Conservation (phyloP, 2,113 vertebrate genomes). For the Psophia crepitans region DNA sequence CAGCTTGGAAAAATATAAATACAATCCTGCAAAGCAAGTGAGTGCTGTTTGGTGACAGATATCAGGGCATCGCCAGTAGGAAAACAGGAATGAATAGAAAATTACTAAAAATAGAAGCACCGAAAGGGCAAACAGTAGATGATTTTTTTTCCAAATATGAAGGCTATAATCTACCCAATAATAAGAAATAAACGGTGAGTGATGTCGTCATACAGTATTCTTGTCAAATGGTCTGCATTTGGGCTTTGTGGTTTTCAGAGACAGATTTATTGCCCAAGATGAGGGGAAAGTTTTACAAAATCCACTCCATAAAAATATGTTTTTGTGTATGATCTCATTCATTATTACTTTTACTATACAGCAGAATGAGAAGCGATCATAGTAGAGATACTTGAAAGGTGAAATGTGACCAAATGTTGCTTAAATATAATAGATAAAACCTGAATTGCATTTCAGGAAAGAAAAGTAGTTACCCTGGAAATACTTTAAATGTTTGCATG, state of each 20-base stretch:
- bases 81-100: slow-evolving; percentile 9
- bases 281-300: slow-evolving; percentile 64
- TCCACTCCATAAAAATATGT: slow-evolving; percentile 39
- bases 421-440: slow-evolving; percentile 72
- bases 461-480: slow-evolving; percentile 70
- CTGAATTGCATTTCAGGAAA: slow-evolving; percentile 70
- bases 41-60: slow-evolving; percentile 12
- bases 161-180: slow-evolving; percentile 8
- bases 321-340: slow-evolving; percentile 66
- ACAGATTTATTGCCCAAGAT: slow-evolving; percentile 57
- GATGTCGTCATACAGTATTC: slow-evolving; percentile 29
- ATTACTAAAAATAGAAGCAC: slow-evolving; percentile 44
- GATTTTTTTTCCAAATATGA: neutral
- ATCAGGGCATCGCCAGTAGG: neutral
- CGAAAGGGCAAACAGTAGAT: neutral
- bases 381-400: slow-evolving; percentile 59
- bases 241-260: slow-evolving; percentile 41
- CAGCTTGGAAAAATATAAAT: neutral
- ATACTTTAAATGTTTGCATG: slow-evolving; percentile 74
- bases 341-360: slow-evolving; percentile 60
- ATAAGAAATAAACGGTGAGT: slow-evolving; percentile 23
- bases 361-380: slow-evolving; percentile 35
- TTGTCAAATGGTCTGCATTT: slow-evolving; percentile 64
- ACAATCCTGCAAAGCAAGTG: neutral
- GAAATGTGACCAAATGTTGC: slow-evolving; percentile 43